phyloP scores from a whole-genome alignment of 2,797 vertebrate genomes.

The Sciurus vulgaris region DNA sequence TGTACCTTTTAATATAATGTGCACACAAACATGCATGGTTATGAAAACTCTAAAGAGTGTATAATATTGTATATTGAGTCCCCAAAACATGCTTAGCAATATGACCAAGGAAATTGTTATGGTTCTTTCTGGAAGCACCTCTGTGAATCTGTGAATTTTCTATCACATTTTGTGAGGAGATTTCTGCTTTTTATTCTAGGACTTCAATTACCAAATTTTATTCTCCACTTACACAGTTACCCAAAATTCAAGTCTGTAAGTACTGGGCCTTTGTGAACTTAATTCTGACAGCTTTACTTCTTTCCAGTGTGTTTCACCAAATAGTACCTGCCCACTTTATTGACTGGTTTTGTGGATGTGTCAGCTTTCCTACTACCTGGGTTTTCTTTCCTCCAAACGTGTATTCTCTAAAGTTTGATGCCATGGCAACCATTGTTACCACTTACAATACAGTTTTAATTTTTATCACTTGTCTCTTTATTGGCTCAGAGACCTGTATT shows the following conservation, averaged over 20 bases:
- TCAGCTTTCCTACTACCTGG: background rate
- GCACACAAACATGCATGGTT: background rate
- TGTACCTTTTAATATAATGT: background rate
- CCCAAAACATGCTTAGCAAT: background rate
- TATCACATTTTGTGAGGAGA: background rate
- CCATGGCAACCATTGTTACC: background rate
- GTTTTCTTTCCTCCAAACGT: background rate
- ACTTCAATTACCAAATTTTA: background rate
- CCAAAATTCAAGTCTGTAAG: background rate
- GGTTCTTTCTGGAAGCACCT: background rate
- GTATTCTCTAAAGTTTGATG: background rate
- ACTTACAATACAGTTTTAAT: background rate
- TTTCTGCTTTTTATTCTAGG: background rate
- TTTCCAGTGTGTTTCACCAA: background rate
- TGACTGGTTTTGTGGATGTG: background rate
- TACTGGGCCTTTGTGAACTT: background rate
- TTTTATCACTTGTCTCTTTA: conserved; percentile 14
- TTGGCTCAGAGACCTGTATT: background rate
- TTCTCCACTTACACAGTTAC: background rate
- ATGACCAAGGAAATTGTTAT: background rate
- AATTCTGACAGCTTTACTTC: conserved; percentile 17
- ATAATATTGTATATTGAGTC: background rate
- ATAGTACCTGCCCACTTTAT: background rate
- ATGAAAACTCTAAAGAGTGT: background rate
- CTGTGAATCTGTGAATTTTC: background rate